Percentiles rank a stretch among this genome's conserved stretches.
phyloP scores from a whole-genome alignment of 2,113 vertebrate species.

The Mixornis gularis region DNA sequence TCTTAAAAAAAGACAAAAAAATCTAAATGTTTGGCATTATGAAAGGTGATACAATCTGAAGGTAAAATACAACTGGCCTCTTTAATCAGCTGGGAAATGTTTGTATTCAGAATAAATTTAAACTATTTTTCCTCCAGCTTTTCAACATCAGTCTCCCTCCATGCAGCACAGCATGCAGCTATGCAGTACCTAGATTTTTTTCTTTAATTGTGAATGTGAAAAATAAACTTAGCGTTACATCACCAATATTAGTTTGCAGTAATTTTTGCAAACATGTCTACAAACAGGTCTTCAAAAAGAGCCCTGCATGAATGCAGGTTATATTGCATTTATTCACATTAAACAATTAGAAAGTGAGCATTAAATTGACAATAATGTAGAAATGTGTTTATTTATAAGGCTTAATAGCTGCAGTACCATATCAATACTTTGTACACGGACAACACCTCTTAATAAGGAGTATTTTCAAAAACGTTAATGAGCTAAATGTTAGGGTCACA shows the following conservation, averaged over 20 bases:
- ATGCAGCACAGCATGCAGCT: neutral
- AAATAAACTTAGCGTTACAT: neutral
- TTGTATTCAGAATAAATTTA: neutral
- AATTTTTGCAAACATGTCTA: neutral
- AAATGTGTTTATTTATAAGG: constrained; percentile 33
- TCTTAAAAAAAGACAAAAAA: neutral
- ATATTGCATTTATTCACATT: constrained; percentile 26
- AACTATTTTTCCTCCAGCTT: neutral
- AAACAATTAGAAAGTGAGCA: constrained; percentile 46
- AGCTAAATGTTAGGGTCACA: neutral
- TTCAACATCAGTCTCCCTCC: neutral
- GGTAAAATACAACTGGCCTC: neutral
- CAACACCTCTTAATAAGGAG: neutral
- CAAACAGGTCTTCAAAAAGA: neutral
- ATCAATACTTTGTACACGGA: neutral
- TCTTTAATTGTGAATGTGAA: neutral
- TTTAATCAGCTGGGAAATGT: neutral
- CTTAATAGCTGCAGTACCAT: neutral
- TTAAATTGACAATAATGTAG: constrained; percentile 8
- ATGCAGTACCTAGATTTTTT: neutral
- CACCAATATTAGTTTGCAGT: constrained; percentile 19
- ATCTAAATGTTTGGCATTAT: neutral
- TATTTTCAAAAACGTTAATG: neutral
- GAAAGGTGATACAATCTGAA: neutral
- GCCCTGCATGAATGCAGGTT: neutral